These are phyloP conservation scores for Zhuqinia jingwanae DNA, from an alignment of 2,888 invertebrate genomes.

Conservation along the genomic window DNA sequence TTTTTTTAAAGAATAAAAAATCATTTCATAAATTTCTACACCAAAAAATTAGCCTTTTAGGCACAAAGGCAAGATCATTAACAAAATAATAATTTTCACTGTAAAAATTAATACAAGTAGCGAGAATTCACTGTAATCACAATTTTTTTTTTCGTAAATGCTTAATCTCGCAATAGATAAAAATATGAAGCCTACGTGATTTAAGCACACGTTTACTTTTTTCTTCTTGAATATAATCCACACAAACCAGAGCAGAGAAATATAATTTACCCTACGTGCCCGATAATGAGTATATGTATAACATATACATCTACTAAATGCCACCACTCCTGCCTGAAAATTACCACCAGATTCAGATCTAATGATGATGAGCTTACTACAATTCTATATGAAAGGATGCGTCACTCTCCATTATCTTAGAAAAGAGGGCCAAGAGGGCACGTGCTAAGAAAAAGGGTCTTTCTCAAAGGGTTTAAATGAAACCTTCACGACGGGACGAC, in stretches of 20 bases:
- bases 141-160: not conserved
- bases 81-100: not conserved
- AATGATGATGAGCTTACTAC: too few relatives aligned
- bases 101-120: not conserved
- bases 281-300: not conserved
- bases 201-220: not conserved
- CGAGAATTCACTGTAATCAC: not conserved
- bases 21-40: not conserved
- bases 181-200: slow-evolving; percentile 37
- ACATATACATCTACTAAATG: not conserved
- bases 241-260: too few relatives aligned
- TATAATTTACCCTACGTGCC: too few relatives aligned
- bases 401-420: not conserved
- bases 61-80: too few relatives aligned
- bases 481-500: not conserved
- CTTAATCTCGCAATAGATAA: not conserved
- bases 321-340: too few relatives aligned
- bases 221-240: not conserved
- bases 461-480: not conserved
- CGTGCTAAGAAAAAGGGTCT: slow-evolving; percentile 30
- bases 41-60: not conserved
- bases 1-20: too few relatives aligned
- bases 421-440: slow-evolving; percentile 35
- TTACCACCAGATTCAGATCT: too few relatives aligned
- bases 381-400: not conserved